A percentile compares a stretch with the other conserved stretches of the same genome.
phyloP scores from a whole-genome alignment of 2,888 invertebrate genomes.

The Scaptomyza cyrtandrae region DNA sequence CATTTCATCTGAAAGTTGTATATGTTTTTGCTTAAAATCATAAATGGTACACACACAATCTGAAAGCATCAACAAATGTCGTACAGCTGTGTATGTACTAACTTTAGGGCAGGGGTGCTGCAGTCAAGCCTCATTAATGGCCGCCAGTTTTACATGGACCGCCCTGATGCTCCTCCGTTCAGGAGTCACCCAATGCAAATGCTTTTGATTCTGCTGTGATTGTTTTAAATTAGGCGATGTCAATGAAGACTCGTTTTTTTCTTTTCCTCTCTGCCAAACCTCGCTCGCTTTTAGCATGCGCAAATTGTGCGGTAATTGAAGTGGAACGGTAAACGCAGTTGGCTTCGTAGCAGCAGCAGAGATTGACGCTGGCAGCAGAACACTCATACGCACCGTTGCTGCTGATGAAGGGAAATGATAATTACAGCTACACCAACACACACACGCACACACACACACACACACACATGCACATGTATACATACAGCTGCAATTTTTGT shows the following conservation, averaged over 20 bases:
- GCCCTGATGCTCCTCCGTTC: conserved; percentile 25
- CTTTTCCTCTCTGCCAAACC: not conserved
- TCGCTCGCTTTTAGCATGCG: conserved; percentile 7
- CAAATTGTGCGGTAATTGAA: conserved; percentile 58
- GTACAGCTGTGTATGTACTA: not conserved
- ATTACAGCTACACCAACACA: conserved; percentile 56
- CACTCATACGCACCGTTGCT: conserved; percentile 66
- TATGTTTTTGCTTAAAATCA: not conserved
- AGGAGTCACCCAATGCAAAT: not conserved
- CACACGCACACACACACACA: conserved; percentile 4
- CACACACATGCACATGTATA: too few relatives aligned
- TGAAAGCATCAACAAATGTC: not conserved
- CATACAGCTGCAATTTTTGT: conserved; percentile 59
- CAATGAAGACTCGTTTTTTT: conserved; percentile 28
- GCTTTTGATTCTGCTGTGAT: conserved; percentile 60
- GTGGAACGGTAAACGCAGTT: conserved; percentile 57
- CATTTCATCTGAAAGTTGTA: not conserved
- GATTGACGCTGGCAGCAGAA: conserved; percentile 39
- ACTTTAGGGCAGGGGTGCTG: conserved; percentile 2
- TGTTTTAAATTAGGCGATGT: conserved; percentile 67
- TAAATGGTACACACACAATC: conserved; percentile 1
- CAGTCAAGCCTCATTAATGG: conserved; percentile 57
- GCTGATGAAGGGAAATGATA: conserved; percentile 79
- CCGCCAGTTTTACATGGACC: conserved; percentile 44
- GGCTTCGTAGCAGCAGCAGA: conserved; percentile 24